Conservation (phyloP, 2,888 invertebrate species). For the Rhagium mordax region DNA sequence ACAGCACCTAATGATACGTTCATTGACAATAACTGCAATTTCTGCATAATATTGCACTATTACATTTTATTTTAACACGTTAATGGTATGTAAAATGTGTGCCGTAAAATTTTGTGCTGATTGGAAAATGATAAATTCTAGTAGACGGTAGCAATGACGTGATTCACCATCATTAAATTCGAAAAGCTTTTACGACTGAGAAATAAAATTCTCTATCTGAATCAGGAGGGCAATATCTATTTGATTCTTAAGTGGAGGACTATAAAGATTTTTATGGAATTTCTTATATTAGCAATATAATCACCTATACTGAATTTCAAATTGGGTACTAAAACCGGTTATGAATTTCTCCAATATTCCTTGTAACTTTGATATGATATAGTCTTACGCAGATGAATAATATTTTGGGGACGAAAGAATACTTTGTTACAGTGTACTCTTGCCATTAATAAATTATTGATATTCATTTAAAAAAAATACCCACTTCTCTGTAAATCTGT, state of each 20-base stretch:
- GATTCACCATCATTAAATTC: slow-evolving; percentile 21
- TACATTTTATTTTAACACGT: background rate
- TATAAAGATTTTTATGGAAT: slow-evolving; percentile 17
- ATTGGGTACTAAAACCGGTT: slow-evolving; percentile 10
- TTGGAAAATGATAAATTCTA: slow-evolving; percentile 27
- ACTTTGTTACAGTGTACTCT: no score
- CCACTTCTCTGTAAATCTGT: no score
- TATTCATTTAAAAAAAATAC: no score
- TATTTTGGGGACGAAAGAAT: no score
- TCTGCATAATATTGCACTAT: slow-evolving; percentile 9
- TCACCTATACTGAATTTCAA: slow-evolving; percentile 5
- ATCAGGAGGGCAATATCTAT: slow-evolving; percentile 10
- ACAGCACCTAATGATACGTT: background rate
- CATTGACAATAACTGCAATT: background rate
- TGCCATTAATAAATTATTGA: no score
- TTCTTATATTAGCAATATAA: slow-evolving; percentile 25
- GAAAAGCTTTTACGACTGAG: slow-evolving; percentile 29
- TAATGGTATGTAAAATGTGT: slow-evolving; percentile 20
- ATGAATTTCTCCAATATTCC: background rate
- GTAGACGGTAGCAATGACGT: slow-evolving; percentile 20
- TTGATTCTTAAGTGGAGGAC: slow-evolving; percentile 6
- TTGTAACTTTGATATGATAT: background rate
- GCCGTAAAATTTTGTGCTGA: slow-evolving; percentile 9
- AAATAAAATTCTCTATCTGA: slow-evolving; percentile 24
- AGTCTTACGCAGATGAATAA: background rate